Conservation (phyloP, 2,113 vertebrate genomes). For the Podiceps cristatus region DNA sequence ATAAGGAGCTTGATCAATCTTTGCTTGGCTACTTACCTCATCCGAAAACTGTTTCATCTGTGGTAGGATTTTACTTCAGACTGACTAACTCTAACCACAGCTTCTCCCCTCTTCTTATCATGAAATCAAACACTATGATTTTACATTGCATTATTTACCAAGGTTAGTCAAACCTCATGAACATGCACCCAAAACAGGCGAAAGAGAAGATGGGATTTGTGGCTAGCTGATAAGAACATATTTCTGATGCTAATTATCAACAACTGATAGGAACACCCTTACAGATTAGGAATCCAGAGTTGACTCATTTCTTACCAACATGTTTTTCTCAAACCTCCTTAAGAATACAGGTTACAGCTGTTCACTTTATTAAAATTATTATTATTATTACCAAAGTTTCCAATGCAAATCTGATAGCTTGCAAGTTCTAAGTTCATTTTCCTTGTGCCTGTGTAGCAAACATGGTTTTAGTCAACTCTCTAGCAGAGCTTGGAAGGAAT, state of each 20-base stretch:
- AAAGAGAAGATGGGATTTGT: neutral
- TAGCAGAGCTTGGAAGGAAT: neutral
- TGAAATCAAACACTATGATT: neutral
- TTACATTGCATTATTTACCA: neutral
- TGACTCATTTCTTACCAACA: neutral
- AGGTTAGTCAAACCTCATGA: neutral
- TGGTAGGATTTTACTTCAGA: neutral
- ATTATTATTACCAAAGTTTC: neutral
- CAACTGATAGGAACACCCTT: neutral
- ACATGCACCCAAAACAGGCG: neutral
- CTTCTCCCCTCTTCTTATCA: neutral
- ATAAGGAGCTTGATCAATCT: neutral
- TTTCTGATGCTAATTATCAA: neutral
- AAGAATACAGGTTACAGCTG: neutral
- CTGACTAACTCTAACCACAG: neutral
- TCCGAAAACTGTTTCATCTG: neutral
- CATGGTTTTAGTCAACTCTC: neutral
- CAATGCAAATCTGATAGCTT: neutral
- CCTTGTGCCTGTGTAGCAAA: neutral
- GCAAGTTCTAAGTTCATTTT: neutral
- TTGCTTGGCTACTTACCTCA: neutral
- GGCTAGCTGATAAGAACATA: neutral
- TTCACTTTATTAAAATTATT: neutral
- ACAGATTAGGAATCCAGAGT: neutral
- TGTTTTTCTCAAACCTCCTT: neutral